Evolutionary conservation across 2,797 vertebrate species (phyloP).

Genomic region (Acrossocheilus fasciatus): DNA sequence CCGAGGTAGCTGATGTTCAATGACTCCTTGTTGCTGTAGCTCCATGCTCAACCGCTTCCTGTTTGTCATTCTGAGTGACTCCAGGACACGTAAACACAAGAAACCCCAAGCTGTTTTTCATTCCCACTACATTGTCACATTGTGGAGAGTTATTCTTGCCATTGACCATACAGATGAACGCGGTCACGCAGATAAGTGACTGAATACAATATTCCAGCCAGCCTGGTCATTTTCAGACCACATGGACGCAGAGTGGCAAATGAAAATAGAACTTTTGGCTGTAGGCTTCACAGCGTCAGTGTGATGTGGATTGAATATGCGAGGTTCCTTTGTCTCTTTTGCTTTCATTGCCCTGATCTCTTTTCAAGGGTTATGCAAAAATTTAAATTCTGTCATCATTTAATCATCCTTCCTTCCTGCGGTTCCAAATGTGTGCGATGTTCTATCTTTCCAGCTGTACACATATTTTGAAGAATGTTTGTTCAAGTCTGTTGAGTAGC

Average conservation of each 20-base stretch:
- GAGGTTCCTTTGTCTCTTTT: neutral
- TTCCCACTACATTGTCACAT: constrained; percentile 21
- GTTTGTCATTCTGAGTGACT: constrained; percentile 53
- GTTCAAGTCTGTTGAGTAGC: neutral
- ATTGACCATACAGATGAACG: constrained; percentile 19
- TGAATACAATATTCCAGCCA: constrained; percentile 39
- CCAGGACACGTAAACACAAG: constrained; percentile 42
- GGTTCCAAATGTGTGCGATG: too few relatives aligned
- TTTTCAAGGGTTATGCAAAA: neutral
- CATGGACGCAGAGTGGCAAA: constrained; percentile 40
- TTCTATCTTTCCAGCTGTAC: neutral
- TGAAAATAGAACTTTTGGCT: constrained; percentile 44
- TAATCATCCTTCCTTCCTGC: neutral
- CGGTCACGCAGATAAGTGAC: constrained; percentile 47
- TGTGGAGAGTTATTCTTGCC: constrained; percentile 52
- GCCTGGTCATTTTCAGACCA: constrained; percentile 54
- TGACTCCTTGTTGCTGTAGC: constrained; percentile 25
- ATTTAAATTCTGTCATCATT: neutral
- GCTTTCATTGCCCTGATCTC: constrained; percentile 8
- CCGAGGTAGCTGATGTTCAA: constrained; percentile 11
- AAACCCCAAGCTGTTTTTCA: constrained; percentile 40
- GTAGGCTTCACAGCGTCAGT: neutral
- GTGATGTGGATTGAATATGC: neutral
- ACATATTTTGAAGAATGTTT: too few relatives aligned
- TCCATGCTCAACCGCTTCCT: constrained; percentile 40